Evolutionary conservation across 2,888 invertebrate species (phyloP), one percentile per base, ranked within the genome.

Genomic region (Hoplodrina ambigua): DNA sequence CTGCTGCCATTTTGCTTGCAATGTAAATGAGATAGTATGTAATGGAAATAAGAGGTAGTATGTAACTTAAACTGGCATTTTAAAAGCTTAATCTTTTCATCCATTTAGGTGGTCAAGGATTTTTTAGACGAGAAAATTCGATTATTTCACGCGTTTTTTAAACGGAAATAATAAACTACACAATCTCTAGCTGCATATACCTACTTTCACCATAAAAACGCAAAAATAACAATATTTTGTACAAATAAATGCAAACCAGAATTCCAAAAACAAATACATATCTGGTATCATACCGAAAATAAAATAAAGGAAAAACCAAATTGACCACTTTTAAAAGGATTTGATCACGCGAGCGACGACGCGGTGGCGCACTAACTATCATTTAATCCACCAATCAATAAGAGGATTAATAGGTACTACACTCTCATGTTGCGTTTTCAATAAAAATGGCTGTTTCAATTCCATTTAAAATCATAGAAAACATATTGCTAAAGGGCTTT

Each of bases 361-460:
- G 41, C 52, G 58, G 17, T 15, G 8, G 6, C 19, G 30, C 15
- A 54, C 72, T 70, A 70, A 57, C 66, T 64, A 53, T 46, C 25
- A 30, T 62, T 61, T 78, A 81, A 78, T 72, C 79, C 65, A 50
- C 55, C 65, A 73, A 82, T 84, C 83, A 80, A 81, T 82, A 79
- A 75, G 61, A 55, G 84, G 85, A 85, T 88, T 86, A 85, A 77
- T 72, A 46, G 46, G 17, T 46, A 20, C 72, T n/a, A 63, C 30
- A 62, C 80, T 77, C 79, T 75, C 69, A 84, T 84, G 80, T 82
- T 81, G 83, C 84, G 70, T 74, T 86, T 82, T 82, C 79, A 84
- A 85, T 78, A 83, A 83, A 87, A 87, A 86, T 80, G 55, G 64
- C 58, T 69, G 69, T 76, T 84, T 81, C 81, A 81, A 82, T 87